Percentiles rank a stretch among this genome's conserved stretches.
These are phyloP conservation scores for Hetaerina titia DNA, from an alignment of 2,888 invertebrate genomes.

Conservation along the genomic window DNA sequence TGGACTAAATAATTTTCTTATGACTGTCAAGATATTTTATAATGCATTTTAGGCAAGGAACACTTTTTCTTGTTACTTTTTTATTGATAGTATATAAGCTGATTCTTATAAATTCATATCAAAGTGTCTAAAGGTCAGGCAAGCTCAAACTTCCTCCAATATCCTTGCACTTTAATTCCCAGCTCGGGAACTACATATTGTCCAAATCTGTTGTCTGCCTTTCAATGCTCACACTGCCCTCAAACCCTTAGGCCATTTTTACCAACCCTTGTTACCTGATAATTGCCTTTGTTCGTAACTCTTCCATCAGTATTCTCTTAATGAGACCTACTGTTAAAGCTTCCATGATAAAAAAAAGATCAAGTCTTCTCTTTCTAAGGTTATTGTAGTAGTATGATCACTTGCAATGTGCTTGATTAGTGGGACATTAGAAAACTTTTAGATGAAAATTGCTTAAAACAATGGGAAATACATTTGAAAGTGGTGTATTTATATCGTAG, in stretches of 20 bases:
- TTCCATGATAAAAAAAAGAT: slow-evolving; percentile 30
- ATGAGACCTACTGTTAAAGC: slow-evolving; percentile 51
- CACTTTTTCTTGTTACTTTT: slow-evolving; percentile 63
- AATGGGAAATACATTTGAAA: slow-evolving; percentile 35
- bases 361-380: slow-evolving; percentile 55
- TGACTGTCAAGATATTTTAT: slow-evolving; percentile 63
- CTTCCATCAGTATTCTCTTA: slow-evolving; percentile 58
- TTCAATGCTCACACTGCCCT: slow-evolving; percentile 62
- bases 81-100: slow-evolving; percentile 64
- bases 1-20: slow-evolving; percentile 56
- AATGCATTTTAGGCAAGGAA: slow-evolving; percentile 65
- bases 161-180: slow-evolving; percentile 59
- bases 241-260: slow-evolving; percentile 47
- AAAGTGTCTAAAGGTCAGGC: slow-evolving; percentile 64
- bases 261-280: slow-evolving; percentile 65
- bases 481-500: slow-evolving; percentile 32
- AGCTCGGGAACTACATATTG: slow-evolving; percentile 44
- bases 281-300: slow-evolving; percentile 58
- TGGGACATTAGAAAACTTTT: slow-evolving; percentile 60
- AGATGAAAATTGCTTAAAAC: slow-evolving; percentile 43
- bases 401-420: slow-evolving; percentile 62
- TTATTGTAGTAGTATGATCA: slow-evolving; percentile 48
- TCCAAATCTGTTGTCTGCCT: slow-evolving; percentile 63
- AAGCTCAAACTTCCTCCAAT: slow-evolving; percentile 66
- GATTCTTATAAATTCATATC: slow-evolving; percentile 62